Conservation (phyloP, 2,797 vertebrate genomes). For the Hirundo rustica region DNA sequence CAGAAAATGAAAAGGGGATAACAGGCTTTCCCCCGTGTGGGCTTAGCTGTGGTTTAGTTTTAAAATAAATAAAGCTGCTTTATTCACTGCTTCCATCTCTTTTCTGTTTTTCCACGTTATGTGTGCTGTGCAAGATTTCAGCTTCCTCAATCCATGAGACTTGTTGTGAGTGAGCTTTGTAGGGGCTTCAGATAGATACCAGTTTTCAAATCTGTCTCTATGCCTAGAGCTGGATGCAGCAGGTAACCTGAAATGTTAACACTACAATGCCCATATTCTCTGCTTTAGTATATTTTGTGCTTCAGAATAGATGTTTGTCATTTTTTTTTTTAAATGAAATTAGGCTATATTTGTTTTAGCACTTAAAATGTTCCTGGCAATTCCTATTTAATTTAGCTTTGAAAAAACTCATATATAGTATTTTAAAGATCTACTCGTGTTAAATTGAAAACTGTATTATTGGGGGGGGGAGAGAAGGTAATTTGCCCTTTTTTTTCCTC, state of each 20-base stretch:
- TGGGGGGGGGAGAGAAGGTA: rapidly evolving
- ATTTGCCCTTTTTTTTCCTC: background rate
- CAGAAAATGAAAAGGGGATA: slow-evolving; percentile 9
- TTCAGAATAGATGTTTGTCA: background rate
- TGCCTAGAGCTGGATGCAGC: background rate
- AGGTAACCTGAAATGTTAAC: background rate
- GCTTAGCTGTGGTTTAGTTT: background rate
- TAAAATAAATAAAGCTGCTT: slow-evolving; percentile 30
- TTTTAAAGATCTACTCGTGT: background rate
- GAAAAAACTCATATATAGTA: background rate
- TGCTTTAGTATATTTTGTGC: background rate
- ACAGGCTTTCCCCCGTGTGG: background rate
- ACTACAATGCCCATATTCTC: background rate
- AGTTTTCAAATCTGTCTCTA: background rate
- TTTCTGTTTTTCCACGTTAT: background rate
- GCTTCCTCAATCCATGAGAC: background rate
- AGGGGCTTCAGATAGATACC: background rate
- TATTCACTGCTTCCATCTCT: slow-evolving; percentile 10
- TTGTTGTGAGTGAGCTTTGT: background rate
- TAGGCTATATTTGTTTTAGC: background rate
- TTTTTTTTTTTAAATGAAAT: background rate
- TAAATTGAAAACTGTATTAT: background rate
- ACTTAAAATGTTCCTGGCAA: background rate
- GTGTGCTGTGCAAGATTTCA: background rate
- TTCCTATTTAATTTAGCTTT: background rate